phyloP scores from a whole-genome alignment of 2,113 vertebrate species.

The Tachuris rubrigastra region DNA sequence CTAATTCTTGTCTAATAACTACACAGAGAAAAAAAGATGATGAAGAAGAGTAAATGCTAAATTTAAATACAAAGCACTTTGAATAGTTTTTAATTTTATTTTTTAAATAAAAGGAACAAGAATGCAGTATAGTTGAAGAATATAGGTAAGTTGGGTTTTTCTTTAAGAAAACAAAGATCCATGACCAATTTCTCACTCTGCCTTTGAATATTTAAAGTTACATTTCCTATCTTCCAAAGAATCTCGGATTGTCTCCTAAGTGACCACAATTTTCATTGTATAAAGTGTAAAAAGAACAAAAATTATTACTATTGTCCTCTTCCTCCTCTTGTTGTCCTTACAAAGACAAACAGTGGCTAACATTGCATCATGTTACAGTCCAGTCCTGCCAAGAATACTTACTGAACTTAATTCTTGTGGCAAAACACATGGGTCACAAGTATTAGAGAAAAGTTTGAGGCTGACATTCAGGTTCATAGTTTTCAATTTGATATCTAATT shows the following conservation, averaged over 20 bases:
- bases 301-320: neutral
- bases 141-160: neutral
- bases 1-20: neutral
- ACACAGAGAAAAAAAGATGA: neutral
- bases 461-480: neutral
- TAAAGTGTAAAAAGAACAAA: neutral
- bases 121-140: neutral
- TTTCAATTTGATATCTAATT: neutral
- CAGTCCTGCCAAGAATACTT: neutral
- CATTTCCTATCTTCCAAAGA: neutral
- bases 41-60: neutral
- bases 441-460: neutral
- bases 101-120: neutral
- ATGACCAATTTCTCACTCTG: neutral
- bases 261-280: neutral
- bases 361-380: neutral
- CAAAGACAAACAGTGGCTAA: neutral
- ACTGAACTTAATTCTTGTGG: neutral
- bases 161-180: neutral
- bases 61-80: neutral
- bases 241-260: neutral
- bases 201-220: neutral
- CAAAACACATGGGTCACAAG: neutral
- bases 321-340: neutral
- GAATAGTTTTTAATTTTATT: neutral